Evolutionary conservation across 2,888 invertebrate genomes (phyloP).

Genomic region (Agrochola macilenta): DNA sequence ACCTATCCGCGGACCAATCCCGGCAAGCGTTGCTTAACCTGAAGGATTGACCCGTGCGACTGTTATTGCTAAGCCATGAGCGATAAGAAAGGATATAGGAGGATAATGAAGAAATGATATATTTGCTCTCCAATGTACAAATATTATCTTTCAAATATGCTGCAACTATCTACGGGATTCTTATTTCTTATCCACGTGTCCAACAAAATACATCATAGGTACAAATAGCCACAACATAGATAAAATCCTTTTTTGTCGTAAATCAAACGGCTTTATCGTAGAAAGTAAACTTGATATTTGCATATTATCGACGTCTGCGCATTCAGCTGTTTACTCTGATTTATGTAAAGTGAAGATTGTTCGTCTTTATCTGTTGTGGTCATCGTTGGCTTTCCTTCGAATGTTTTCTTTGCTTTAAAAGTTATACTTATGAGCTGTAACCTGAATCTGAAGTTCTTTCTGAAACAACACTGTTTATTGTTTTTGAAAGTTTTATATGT

Average conservation of each 20-base stretch:
- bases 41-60: too few species aligned
- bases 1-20: too few species aligned
- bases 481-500: neutral
- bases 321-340: conserved; percentile 68
- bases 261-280: conserved; percentile 71
- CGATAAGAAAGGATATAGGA: too few species aligned
- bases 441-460: too few species aligned
- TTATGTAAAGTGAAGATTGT: conserved; percentile 59
- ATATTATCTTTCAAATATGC: conserved; percentile 16
- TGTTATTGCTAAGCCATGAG: too few species aligned
- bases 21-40: too few species aligned
- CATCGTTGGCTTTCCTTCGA: conserved; percentile 45
- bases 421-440: neutral
- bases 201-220: conserved; percentile 13
- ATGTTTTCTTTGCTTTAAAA: conserved; percentile 12
- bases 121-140: neutral
- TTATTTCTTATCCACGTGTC: conserved; percentile 40
- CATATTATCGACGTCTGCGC: conserved; percentile 68
- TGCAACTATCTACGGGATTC: neutral
- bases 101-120: neutral
- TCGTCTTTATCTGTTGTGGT: conserved; percentile 53
- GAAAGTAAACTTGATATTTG: conserved; percentile 71
- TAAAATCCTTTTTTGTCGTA: conserved; percentile 67
- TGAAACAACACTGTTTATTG: neutral
- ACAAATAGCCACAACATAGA: conserved; percentile 46